Evolutionary conservation across 2,113 vertebrate genomes (phyloP).

Genomic region (Pholis gunnellus): DNA sequence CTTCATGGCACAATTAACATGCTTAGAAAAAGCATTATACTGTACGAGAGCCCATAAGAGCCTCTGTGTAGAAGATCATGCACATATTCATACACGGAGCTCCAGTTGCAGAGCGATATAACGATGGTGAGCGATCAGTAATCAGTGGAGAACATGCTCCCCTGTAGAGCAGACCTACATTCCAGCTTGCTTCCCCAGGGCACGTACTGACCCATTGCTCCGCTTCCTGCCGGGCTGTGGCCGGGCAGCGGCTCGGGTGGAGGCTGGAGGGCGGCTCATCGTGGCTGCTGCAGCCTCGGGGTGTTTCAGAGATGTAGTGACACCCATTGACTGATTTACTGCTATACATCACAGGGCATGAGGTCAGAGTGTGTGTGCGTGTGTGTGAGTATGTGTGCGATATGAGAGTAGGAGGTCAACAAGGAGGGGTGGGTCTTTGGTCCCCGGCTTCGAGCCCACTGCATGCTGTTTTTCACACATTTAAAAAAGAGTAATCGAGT

Average conservation of each 20-base stretch:
- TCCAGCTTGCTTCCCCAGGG: slow-evolving; percentile 50
- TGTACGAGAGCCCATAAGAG: background rate
- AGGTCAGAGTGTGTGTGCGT: slow-evolving; percentile 4
- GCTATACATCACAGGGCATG: slow-evolving; percentile 55
- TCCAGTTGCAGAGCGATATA: background rate
- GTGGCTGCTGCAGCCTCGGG: slow-evolving; percentile 46
- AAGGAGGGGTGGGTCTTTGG: slow-evolving; percentile 45
- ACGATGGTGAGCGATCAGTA: slow-evolving; percentile 21
- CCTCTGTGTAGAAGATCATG: background rate
- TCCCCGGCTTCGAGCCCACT: slow-evolving; percentile 28
- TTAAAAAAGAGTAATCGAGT: slow-evolving; percentile 52
- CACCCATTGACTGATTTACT: slow-evolving; percentile 66
- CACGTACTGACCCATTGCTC: slow-evolving; percentile 61
- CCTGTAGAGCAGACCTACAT: slow-evolving; percentile 51
- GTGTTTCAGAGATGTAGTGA: slow-evolving; percentile 38
- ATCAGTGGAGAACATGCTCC: slow-evolving; percentile 17
- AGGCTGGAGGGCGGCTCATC: slow-evolving; percentile 18
- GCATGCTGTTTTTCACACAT: slow-evolving; percentile 39
- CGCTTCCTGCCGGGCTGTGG: slow-evolving; percentile 54
- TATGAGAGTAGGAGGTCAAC: slow-evolving; percentile 48
- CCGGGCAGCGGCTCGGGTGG: slow-evolving; percentile 6
- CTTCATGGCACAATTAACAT: background rate
- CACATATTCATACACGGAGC: background rate
- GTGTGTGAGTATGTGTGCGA: slow-evolving; percentile 13
- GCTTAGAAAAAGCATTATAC: background rate